Base-by-base conservation (phyloP, 2,113 vertebrate genomes). In the Bungarus multicinctus region DNA sequence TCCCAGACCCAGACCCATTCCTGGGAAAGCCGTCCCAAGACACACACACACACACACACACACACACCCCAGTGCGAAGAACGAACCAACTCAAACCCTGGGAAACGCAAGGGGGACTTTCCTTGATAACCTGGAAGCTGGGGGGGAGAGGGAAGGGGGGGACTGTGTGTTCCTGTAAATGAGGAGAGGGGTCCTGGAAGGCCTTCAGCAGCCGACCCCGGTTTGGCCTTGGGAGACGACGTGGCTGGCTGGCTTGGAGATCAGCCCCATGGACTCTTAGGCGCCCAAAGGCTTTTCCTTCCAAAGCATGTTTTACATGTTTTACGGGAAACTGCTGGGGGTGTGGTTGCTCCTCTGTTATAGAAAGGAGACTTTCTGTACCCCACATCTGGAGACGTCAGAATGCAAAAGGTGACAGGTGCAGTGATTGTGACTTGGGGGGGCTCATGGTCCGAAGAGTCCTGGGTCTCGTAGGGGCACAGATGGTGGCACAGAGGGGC, bases 101-200 rank as follows among this genome's bases (percentile, higher is more conserved):
- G 14, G 50, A 43, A 9, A 53, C 12, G 0, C 30, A 4, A 6
- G 2, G 50, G 9, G 5, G 4, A 1, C 11, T 69, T n/a, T 5
- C 39, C 10, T 8, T 53, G 30, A 34, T 22, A n/a, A 5, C 8
- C 4, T 20, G 11, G n/a, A n/a, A 5, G 89, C 12, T 3, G 7
- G 25, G 34, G 14, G 16, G 30, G 3, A n/a, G 34, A 3, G 52
- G 8, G 27, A 0, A 25, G 1, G 23, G 1, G 2, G 1, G 39
- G 11, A 12, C 14, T 5, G 81, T 20, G 30, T 43, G 14, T 30
- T 50, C 53, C 54, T 55, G 22, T 57, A 6, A 47, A 34, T 74
- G n/a, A 6, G n/a, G 16, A 34, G n/a, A 34, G 64, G 64, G 64
- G 5, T 34, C 14, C 64, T 14, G 2, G 30, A n/a, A 69, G 64